Evolutionary conservation across 1,140 invertebrate genomes (phyloP).

Genomic region (Neodiprion virginianus): DNA sequence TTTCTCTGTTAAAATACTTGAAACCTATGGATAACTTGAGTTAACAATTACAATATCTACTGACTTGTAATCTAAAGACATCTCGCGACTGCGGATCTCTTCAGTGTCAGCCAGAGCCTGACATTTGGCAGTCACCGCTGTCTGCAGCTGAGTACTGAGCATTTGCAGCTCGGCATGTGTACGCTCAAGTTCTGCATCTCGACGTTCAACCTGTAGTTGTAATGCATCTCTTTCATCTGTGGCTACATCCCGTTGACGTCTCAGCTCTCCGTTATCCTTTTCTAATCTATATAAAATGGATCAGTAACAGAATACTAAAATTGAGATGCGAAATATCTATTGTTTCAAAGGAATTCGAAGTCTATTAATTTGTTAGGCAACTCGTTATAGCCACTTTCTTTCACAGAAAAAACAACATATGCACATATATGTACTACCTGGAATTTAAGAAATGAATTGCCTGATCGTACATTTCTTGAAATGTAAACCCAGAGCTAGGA

Average conservation of each 20-base stretch:
- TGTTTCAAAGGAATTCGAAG: too few species aligned
- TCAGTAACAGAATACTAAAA: constrained; percentile 50
- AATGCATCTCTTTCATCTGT: constrained; percentile 77
- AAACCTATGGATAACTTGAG: too few species aligned
- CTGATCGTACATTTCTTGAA: constrained; percentile 31
- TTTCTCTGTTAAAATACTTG: constrained; percentile 1
- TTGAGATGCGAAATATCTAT: constrained; percentile 25
- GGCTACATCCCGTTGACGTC: constrained; percentile 68
- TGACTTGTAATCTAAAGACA: constrained; percentile 76
- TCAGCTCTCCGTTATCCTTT: constrained; percentile 61
- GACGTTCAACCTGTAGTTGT: constrained; percentile 71
- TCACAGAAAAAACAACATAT: constrained; percentile 27
- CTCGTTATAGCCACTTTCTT: too few species aligned
- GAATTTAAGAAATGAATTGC: too few species aligned
- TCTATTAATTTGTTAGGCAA: too few species aligned
- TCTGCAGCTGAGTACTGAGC: constrained; percentile 70
- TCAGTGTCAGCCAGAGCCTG: constrained; percentile 80
- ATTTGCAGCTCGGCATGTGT: constrained; percentile 69
- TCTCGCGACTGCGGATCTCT: constrained; percentile 80
- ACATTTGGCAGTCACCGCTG: constrained; percentile 79
- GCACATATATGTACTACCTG: too few species aligned
- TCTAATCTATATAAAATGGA: constrained; percentile 61
- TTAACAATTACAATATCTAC: constrained; percentile 13
- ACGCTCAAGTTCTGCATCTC: constrained; percentile 74
- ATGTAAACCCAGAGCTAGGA: background rate